These are phyloP conservation scores for Neoitamus cyanurus DNA, from an alignment of 2,888 invertebrate genomes.

Conservation along the genomic window DNA sequence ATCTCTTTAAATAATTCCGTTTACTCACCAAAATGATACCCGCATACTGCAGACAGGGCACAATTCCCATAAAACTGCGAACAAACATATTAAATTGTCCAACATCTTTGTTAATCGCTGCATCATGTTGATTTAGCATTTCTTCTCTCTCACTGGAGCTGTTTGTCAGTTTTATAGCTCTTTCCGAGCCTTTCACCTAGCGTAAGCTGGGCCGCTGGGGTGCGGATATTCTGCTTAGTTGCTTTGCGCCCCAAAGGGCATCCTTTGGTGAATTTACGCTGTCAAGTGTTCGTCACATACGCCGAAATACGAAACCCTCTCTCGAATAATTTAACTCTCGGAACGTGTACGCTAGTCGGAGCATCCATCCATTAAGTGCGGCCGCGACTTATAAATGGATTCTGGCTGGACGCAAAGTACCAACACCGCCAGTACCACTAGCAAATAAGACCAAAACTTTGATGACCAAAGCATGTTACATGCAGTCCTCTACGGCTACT, in stretches of 20 bases:
- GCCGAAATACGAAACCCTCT: conserved; percentile 24
- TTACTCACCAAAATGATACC: too few relatives aligned
- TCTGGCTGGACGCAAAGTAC: conserved; percentile 38
- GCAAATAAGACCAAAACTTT: conserved; percentile 38
- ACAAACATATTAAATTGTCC: not conserved
- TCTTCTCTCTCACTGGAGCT: not conserved
- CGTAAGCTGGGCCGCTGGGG: not conserved
- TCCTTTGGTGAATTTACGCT: conserved; percentile 23
- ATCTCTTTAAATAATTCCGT: too few relatives aligned
- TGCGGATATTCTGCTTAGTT: not conserved
- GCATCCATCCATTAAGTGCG: conserved; percentile 41
- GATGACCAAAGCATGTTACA: conserved; percentile 45
- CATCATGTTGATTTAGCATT: not conserved
- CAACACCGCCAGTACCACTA: conserved; percentile 34
- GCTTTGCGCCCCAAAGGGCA: not conserved
- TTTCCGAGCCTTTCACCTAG: not conserved
- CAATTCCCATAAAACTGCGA: not conserved
- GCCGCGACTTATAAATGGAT: conserved; percentile 45
- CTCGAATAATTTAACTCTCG: conserved; percentile 33
- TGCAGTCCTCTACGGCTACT: conserved; percentile 43
- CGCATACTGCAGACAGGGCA: not conserved
- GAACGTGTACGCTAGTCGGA: conserved; percentile 27
- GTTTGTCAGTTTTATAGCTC: not conserved
- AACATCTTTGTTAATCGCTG: not conserved
- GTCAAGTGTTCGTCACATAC: conserved; percentile 39